phyloP scores from a whole-genome alignment of 2,888 invertebrate species.

The Blastobasis adustella region DNA sequence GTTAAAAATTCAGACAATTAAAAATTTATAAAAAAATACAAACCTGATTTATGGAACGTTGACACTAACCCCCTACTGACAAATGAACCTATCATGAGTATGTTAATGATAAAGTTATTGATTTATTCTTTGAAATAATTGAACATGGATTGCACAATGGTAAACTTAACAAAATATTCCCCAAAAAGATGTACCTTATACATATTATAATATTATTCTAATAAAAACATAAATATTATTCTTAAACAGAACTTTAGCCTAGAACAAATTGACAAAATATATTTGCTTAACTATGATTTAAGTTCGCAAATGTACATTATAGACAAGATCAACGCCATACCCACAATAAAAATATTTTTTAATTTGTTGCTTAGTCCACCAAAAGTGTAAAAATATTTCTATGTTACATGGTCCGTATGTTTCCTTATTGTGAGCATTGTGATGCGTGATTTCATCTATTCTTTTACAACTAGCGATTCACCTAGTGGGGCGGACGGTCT shows the following conservation, averaged over 20 bases:
- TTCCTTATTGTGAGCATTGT: slow-evolving; percentile 52
- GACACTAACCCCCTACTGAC: too few species aligned
- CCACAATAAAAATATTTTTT: slow-evolving; percentile 44
- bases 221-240: slow-evolving; percentile 11
- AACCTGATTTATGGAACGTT: too few species aligned
- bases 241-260: slow-evolving; percentile 34
- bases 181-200: too few species aligned
- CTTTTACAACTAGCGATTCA: slow-evolving; percentile 35
- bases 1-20: too few species aligned
- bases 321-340: slow-evolving; percentile 46
- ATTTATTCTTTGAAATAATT: too few species aligned
- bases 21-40: too few species aligned
- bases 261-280: slow-evolving; percentile 69
- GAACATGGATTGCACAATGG: too few species aligned
- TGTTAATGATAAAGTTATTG: too few species aligned
- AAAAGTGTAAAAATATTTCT: slow-evolving; percentile 64
- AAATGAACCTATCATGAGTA: too few species aligned
- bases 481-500: slow-evolving; percentile 15
- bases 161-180: too few species aligned
- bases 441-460: slow-evolving; percentile 45
- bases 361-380: slow-evolving; percentile 32
- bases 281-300: slow-evolving; percentile 27
- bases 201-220: too few species aligned
- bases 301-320: slow-evolving; percentile 48
- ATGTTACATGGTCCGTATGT: slow-evolving; percentile 63